These are phyloP conservation scores for Coelinius sp. DNA, from an alignment of 2,888 invertebrate genomes.

Conservation along the genomic window DNA sequence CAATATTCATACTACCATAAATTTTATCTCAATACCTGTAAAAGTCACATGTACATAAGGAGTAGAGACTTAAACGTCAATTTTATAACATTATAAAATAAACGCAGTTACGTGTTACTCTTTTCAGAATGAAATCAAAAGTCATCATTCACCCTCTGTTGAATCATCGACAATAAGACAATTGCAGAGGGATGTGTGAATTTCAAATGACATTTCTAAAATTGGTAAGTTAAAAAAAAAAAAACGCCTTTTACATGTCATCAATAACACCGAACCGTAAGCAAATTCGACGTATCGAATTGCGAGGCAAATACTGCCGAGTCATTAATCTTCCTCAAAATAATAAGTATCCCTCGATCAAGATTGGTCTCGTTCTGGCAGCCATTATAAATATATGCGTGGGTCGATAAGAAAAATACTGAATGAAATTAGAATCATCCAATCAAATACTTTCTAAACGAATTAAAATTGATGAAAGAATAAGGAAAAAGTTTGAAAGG, in stretches of 20 bases:
- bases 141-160: not conserved
- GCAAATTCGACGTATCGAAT: slow-evolving; percentile 65
- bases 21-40: not conserved
- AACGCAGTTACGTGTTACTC: not conserved
- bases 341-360: slow-evolving; percentile 33
- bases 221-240: slow-evolving; percentile 2
- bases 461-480: slow-evolving; percentile 9
- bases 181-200: not conserved
- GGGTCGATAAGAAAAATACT: not conserved
- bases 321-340: slow-evolving; percentile 58
- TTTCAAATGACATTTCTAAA: slow-evolving; percentile 11
- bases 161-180: slow-evolving; percentile 2
- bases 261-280: slow-evolving; percentile 59
- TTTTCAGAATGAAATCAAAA: not conserved
- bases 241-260: slow-evolving; percentile 43
- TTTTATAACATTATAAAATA: slow-evolving; percentile 1
- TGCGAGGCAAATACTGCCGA: slow-evolving; percentile 58
- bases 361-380: slow-evolving; percentile 10
- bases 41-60: not conserved
- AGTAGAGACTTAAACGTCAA: not conserved
- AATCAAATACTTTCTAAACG: slow-evolving; percentile 24
- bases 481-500: not conserved
- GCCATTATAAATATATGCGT: slow-evolving; percentile 8
- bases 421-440: slow-evolving; percentile 14
- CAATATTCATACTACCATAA: not conserved